Evolutionary conservation across 2,888 invertebrate genomes (phyloP).

Genomic region (Andrena camellia): DNA sequence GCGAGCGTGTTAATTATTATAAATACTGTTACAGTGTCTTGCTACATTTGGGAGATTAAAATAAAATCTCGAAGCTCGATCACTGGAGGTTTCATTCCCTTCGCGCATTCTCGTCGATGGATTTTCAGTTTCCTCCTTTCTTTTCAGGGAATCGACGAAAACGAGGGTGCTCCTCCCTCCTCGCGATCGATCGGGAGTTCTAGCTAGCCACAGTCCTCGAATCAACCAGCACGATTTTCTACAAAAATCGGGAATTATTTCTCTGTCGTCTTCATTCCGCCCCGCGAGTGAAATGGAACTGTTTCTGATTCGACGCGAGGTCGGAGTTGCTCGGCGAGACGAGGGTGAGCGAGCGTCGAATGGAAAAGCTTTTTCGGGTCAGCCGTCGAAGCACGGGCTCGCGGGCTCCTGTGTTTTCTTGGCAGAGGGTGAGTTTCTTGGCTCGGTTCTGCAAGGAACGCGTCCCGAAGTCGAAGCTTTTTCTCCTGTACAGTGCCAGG

Average conservation of each 20-base stretch:
- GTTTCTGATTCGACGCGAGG: constrained; percentile 4
- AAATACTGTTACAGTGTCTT: constrained; percentile 76
- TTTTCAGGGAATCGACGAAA: background rate
- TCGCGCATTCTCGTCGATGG: background rate
- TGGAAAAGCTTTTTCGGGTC: constrained; percentile 5
- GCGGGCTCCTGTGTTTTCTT: background rate
- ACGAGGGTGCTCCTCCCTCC: background rate
- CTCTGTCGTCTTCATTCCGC: background rate
- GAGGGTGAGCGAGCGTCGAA: background rate
- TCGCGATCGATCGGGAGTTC: background rate
- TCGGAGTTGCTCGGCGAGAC: background rate
- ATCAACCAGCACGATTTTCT: background rate
- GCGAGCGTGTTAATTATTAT: constrained; percentile 76
- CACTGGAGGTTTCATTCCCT: constrained; percentile 31
- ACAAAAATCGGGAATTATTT: background rate
- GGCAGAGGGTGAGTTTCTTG: background rate
- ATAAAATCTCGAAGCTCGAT: constrained; percentile 76
- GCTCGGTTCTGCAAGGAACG: constrained; percentile 27
- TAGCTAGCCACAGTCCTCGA: background rate
- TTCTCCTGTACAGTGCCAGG: constrained; percentile 28
- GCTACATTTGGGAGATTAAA: constrained; percentile 75
- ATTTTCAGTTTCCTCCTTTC: background rate
- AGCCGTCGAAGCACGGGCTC: background rate
- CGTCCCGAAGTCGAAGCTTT: constrained; percentile 33
- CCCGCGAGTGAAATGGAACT: background rate